Base-by-base conservation (phyloP, 2,888 invertebrate species). In the Phortica okadai region DNA sequence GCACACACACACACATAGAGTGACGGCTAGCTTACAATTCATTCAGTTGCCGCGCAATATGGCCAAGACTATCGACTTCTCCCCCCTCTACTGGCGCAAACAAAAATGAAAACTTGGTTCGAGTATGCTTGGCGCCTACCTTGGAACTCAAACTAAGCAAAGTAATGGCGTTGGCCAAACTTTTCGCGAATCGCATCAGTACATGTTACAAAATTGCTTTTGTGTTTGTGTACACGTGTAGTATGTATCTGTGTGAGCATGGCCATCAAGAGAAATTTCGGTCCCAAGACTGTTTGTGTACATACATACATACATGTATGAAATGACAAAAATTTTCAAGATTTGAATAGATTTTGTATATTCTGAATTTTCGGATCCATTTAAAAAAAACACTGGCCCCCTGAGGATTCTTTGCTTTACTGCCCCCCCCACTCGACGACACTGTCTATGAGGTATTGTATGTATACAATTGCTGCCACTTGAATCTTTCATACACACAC, bases 401-500 rank as follows among this genome's bases (percentile, higher is more conserved):
- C 33, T 0, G 33, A 33, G 4, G 33, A 33, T 33, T 33, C 54
- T 11, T 10, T 25, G 16, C 11, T 62, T 62, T 62, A 16, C 11
- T 56, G 56, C 56, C 16, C 56, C 16, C 14, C 14, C n/a, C 56
- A 56, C n/a, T 1, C n/a, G 56, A 56, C 56, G 14, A 33, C 56
- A 16, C n/a, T 50, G 70, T 56, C 6, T 72, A 10, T n/a, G 33
- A 54, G 54, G 11, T 6, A 54, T 4, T 70, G 70, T 70, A 54
- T 70, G 54, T 70, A 33, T 33, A 70, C 70, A 72, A 72, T 72
- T 72, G 70, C 56, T 33, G 64, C n/a, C 56, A 76, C 70, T 69
- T 78, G 58, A 56, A 73, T 73, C 73, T 70, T 77, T 73, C 75
- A 66, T 69, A 74, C 70, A 73, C 75, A 78, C 77, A 72, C 58